Base-by-base conservation (phyloP, 1,140 invertebrate species). In the Neodiprion virginianus region DNA sequence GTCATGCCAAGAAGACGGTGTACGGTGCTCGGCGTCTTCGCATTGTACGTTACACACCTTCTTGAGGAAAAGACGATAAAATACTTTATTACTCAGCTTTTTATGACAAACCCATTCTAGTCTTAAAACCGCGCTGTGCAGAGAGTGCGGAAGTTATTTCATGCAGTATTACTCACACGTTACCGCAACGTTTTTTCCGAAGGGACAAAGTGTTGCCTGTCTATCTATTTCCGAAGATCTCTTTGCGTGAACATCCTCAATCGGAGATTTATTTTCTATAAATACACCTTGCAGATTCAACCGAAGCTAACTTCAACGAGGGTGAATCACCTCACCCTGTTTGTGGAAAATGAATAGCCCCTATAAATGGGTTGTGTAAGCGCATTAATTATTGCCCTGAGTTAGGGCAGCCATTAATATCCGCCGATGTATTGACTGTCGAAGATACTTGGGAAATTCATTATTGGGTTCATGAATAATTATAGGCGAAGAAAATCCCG, bases 401-500 rank as follows among this genome's bases (percentile, higher is more conserved):
- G n/a, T 14, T 61, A 14, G 53, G 53, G 53, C n/a, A 17, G 53
- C 53, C 53, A 61, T 61, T 61, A 61, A 61, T 17, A 17, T 61
- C 11, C 53, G 11, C 53, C 11, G n/a, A 61, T 61, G n/a, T 61
- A 61, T 61, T 61, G 53, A 61, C 53, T 61, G 53, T 61, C 53
- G 11, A 17, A 61, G 8, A 17, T 61, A 61, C 53, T 11, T 17
- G 11, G 11, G 11, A 61, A 61, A 61, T 61, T 61, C 53, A 61
- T 61, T 61, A 61, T 14, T 17, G 53, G 53, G 53, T 61, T 40
- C 53, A 61, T 61, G 53, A 61, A 61, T 61, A 61, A 61, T 61
- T 61, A 61, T 61, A 12, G n/a, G 53, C 11, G 8, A 4, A 17
- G 53, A 8, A 61, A 61, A 61, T 61, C n/a, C 53, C 53, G 11